phyloP scores from a whole-genome alignment of 2,113 vertebrate genomes.

The Podarcis raffonei region DNA sequence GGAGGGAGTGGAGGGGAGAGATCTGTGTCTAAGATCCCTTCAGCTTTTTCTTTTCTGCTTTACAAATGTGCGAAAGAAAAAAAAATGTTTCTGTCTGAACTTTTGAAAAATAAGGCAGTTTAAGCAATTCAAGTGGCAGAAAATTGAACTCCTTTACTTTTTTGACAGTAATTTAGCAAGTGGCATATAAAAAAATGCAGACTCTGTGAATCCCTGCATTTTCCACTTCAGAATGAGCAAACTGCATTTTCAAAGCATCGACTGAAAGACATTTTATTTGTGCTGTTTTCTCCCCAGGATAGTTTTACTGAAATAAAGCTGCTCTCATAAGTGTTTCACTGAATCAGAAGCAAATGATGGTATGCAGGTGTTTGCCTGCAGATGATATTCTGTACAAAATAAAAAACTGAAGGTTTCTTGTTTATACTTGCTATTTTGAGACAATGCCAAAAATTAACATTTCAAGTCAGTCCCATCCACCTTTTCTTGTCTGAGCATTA shows the following conservation, averaged over 20 bases:
- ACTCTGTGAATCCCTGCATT: slow-evolving; percentile 6
- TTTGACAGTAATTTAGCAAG: neutral
- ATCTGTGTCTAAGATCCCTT: neutral
- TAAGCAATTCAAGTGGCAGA: slow-evolving; percentile 13
- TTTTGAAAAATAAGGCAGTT: slow-evolving; percentile 8
- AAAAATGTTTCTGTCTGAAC: neutral
- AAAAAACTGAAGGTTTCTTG: neutral
- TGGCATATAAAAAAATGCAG: neutral
- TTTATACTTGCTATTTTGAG: slow-evolving; percentile 4
- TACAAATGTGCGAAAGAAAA: neutral
- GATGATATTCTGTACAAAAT: neutral
- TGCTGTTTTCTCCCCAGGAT: slow-evolving; percentile 7
- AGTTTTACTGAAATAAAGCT: slow-evolving; percentile 35
- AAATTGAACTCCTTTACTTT: slow-evolving; percentile 1
- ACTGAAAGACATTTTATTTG: neutral
- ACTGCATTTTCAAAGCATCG: too few species aligned
- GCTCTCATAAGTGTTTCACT: slow-evolving; percentile 15
- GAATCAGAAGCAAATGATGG: neutral
- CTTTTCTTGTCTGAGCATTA: neutral
- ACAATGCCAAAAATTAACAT: slow-evolving; percentile 12
- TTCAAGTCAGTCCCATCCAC: neutral
- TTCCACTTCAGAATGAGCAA: neutral
- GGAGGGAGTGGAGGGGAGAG: neutral
- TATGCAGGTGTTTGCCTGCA: fast-evolving
- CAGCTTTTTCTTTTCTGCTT: neutral